Conservation (phyloP, 2,113 vertebrate species). For the Phyllopteryx taeniolatus region DNA sequence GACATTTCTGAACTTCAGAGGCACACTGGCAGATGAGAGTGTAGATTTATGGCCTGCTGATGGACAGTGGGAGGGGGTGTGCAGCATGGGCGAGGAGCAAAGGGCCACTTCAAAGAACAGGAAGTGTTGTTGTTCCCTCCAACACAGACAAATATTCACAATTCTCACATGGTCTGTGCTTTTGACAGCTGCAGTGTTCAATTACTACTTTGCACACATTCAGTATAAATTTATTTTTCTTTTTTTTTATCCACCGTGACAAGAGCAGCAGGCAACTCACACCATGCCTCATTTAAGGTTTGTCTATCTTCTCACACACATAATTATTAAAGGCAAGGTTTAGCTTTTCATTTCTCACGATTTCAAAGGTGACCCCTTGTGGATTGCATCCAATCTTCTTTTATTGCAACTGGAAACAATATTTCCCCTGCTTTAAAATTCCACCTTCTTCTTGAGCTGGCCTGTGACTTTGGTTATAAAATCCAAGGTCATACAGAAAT, state of each 20-base stretch:
- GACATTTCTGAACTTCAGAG: constrained; percentile 71
- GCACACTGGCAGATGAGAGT: constrained; percentile 53
- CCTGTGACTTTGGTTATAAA: constrained; percentile 46
- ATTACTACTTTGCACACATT: constrained; percentile 13
- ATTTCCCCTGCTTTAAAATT: constrained; percentile 33
- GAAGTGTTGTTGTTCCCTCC: constrained; percentile 52
- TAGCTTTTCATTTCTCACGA: constrained; percentile 43
- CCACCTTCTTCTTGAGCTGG: constrained; percentile 11
- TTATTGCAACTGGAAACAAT: constrained; percentile 35
- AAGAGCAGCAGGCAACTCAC: neutral
- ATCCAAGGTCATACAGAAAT: constrained; percentile 36
- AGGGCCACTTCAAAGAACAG: constrained; percentile 67
- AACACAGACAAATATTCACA: neutral
- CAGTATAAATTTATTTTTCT: constrained; percentile 18
- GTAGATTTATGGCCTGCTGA: constrained; percentile 67
- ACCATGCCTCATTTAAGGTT: constrained; percentile 12
- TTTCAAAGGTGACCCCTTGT: constrained; percentile 56
- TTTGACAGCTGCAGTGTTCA: constrained; percentile 51
- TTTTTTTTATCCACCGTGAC: constrained; percentile 3
- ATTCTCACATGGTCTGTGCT: constrained; percentile 20
- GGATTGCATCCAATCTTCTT: constrained; percentile 37
- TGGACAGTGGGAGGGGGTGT: constrained; percentile 28
- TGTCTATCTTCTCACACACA: constrained; percentile 8
- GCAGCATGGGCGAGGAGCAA: constrained; percentile 18
- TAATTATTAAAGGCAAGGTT: constrained; percentile 19